A percentile compares a stretch with the other conserved stretches of the same genome.
Evolutionary conservation across 2,113 vertebrate genomes (phyloP).

Genomic region (Naja naja): DNA sequence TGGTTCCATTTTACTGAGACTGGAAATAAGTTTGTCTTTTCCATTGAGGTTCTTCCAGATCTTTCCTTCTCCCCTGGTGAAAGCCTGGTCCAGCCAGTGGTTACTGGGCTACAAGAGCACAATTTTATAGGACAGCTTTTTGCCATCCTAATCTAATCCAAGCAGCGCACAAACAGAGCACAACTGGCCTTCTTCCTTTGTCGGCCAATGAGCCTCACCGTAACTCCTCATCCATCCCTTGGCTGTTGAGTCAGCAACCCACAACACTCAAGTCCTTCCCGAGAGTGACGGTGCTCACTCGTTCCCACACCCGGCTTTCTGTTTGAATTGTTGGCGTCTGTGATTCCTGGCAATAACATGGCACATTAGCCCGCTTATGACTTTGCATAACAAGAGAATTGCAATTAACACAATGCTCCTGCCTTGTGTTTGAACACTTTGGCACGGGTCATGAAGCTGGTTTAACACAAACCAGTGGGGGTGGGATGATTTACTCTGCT

Average conservation of each 20-base stretch:
- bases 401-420: slow-evolving; percentile 51
- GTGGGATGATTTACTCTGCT: slow-evolving; percentile 20
- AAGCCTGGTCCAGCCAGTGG: neutral
- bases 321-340: slow-evolving; percentile 16
- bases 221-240: neutral
- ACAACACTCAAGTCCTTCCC: neutral
- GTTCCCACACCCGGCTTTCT: neutral
- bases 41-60: neutral
- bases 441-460: slow-evolving; percentile 39
- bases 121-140: neutral
- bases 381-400: slow-evolving; percentile 55
- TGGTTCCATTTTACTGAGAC: neutral
- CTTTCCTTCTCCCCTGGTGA: neutral
- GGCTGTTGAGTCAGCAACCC: neutral
- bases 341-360: slow-evolving; percentile 56
- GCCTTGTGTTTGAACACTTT: slow-evolving; percentile 39
- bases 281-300: neutral
- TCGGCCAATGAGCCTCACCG: neutral
- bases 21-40: neutral
- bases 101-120: too few species aligned
- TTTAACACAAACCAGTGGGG: neutral
- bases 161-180: neutral
- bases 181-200: neutral
- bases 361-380: slow-evolving; percentile 62
- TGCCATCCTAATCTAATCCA: rapidly evolving